These are phyloP conservation scores for Spheniscus humboldti DNA, from an alignment of 2,797 vertebrate species.

Conservation along the genomic window DNA sequence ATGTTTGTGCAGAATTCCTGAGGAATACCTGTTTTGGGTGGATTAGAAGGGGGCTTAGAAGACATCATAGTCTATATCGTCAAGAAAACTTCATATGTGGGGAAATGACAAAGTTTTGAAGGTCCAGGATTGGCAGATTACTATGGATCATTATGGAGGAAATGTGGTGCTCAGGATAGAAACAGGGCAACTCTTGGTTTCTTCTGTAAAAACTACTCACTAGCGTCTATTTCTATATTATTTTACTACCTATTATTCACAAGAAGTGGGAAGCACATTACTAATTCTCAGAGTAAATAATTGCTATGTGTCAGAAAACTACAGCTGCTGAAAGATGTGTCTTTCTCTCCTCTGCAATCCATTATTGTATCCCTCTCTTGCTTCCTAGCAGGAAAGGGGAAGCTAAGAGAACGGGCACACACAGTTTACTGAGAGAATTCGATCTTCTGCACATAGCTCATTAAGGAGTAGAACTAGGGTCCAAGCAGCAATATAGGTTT, in stretches of 20 bases:
- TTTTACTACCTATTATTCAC: background rate
- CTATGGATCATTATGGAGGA: background rate
- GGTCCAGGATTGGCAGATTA: background rate
- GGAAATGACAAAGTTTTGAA: background rate
- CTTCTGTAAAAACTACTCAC: background rate
- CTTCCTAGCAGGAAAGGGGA: background rate
- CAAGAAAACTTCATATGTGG: background rate
- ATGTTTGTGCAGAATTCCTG: background rate
- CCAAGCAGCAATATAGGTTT: background rate
- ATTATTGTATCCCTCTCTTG: background rate
- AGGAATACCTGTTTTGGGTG: background rate
- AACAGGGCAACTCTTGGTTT: background rate
- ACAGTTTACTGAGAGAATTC: background rate
- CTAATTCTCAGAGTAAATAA: background rate
- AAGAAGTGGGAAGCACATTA: background rate
- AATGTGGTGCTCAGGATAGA: background rate
- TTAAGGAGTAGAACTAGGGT: background rate
- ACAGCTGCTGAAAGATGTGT: background rate
- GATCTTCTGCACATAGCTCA: background rate
- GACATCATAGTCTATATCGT: background rate
- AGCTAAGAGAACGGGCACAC: background rate
- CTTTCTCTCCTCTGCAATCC: background rate
- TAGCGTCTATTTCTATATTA: background rate
- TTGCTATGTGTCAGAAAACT: background rate
- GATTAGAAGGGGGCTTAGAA: background rate